Percentiles rank a stretch among this genome's conserved stretches.
These are phyloP conservation scores for Delichon dasypus DNA, from an alignment of 2,797 vertebrate species.

Conservation along the genomic window DNA sequence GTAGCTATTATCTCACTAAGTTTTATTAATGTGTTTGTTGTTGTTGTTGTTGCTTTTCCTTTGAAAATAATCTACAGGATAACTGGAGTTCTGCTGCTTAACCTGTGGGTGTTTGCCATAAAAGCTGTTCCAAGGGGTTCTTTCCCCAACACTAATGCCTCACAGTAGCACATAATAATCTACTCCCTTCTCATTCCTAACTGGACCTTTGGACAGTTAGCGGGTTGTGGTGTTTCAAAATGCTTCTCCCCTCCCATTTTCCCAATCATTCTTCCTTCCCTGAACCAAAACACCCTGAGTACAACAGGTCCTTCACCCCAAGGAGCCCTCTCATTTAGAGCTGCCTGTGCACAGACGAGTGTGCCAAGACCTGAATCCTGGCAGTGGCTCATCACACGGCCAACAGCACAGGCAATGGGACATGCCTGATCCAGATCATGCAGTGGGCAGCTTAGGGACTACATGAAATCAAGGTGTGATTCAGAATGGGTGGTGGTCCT, in stretches of 20 bases:
- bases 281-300: background rate
- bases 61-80: background rate
- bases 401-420: background rate
- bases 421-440: accelerated
- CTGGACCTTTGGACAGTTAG: accelerated
- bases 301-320: background rate
- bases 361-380: too few relatives aligned
- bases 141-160: background rate
- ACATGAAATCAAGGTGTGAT: background rate
- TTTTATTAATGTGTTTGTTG: conserved; percentile 46
- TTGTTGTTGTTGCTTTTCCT: conserved; percentile 23
- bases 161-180: background rate
- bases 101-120: background rate
- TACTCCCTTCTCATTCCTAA: background rate
- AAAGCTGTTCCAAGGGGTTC: background rate
- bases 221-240: background rate
- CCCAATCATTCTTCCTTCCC: background rate
- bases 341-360: background rate
- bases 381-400: accelerated
- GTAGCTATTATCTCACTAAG: conserved; percentile 42
- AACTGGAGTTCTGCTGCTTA: background rate
- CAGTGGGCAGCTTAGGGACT: background rate
- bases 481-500: background rate
- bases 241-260: background rate
- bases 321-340: background rate